phyloP scores from a whole-genome alignment of 2,888 invertebrate genomes.

The Chloromyia formosa region DNA sequence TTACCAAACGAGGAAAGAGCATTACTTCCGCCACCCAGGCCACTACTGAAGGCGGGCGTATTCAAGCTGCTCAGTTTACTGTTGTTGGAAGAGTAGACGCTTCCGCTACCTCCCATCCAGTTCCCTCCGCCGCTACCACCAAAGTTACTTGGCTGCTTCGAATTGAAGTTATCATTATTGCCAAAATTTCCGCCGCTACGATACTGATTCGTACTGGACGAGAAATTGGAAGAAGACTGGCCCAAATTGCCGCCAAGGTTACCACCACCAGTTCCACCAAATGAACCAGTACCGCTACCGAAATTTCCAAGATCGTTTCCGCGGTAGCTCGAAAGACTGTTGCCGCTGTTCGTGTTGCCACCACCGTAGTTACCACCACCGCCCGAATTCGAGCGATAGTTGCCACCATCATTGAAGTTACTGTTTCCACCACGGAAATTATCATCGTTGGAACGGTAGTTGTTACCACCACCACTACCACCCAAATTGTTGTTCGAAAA shows the following conservation, averaged over 20 bases:
- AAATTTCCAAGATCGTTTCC: not conserved
- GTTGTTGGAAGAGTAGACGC: constrained; percentile 18
- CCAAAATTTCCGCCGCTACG: constrained; percentile 19
- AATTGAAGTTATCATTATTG: constrained; percentile 5
- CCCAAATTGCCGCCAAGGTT: not conserved
- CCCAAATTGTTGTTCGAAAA: constrained; percentile 8
- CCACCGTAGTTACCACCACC: too few relatives aligned
- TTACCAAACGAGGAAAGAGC: constrained; percentile 17
- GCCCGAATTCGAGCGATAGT: not conserved
- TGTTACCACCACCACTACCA: constrained; percentile 5
- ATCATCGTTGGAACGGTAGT: constrained; percentile 9
- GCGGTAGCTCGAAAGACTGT: not conserved
- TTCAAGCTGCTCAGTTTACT: not conserved
- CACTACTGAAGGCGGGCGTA: constrained; percentile 18
- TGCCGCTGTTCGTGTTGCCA: too few relatives aligned
- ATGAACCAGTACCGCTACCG: not conserved
- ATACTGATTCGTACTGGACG: constrained; percentile 18
- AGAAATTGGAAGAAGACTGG: not conserved
- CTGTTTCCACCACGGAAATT: constrained; percentile 21
- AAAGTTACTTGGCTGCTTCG: constrained; percentile 3
- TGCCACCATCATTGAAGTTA: constrained; percentile 17
- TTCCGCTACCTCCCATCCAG: constrained; percentile 38
- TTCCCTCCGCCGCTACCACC: not conserved
- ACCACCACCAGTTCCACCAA: not conserved
- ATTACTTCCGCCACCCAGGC: constrained; percentile 1